Conservation (phyloP, 2,797 vertebrate species). For the Myotis planiceps region DNA sequence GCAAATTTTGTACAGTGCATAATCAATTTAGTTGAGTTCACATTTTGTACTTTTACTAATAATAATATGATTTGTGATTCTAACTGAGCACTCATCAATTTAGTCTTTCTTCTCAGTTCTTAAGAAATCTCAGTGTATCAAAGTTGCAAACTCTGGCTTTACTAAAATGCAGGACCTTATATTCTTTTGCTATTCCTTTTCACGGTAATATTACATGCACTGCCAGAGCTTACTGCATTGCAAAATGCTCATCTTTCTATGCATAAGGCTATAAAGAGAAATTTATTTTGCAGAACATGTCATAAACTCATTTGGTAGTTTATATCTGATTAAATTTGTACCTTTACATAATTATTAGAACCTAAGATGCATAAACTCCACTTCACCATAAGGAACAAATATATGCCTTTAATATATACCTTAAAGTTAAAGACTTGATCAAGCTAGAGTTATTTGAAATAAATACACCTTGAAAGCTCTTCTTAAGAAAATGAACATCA, state of each 20-base stretch:
- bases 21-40: constrained; percentile 69
- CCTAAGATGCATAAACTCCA: background rate
- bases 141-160: constrained; percentile 52
- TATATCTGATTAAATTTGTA: constrained; percentile 62
- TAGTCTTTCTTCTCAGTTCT: constrained; percentile 63
- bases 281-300: background rate
- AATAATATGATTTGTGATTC: constrained; percentile 71
- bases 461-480: background rate
- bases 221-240: constrained; percentile 43
- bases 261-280: constrained; percentile 38
- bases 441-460: background rate
- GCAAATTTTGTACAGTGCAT: constrained; percentile 54
- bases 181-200: constrained; percentile 41
- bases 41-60: constrained; percentile 62
- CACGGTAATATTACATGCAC: background rate
- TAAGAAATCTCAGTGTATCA: constrained; percentile 57
- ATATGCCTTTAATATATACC: constrained; percentile 17
- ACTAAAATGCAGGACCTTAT: constrained; percentile 48
- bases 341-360: constrained; percentile 65
- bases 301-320: constrained; percentile 57
- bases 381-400: constrained; percentile 24
- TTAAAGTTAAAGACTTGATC: background rate
- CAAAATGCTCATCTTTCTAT: constrained; percentile 62
- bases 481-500: background rate
- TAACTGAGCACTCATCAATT: constrained; percentile 62